Conservation (phyloP, 2,797 vertebrate species). For the Mus caroli region DNA sequence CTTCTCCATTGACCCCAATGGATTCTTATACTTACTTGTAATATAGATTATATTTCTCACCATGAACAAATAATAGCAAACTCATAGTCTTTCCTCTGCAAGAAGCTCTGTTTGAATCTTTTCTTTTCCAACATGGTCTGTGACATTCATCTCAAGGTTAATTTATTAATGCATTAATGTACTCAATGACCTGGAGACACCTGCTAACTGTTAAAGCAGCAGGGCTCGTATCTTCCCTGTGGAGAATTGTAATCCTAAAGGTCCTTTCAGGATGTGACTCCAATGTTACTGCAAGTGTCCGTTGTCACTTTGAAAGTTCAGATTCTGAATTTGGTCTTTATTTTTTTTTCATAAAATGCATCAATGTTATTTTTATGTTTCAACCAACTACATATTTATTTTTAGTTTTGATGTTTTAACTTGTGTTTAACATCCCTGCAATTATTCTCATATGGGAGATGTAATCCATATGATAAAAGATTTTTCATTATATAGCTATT, state of each 20-base stretch:
- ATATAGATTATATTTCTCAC: constrained; percentile 24
- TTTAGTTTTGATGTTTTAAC: not conserved
- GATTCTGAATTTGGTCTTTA: not conserved
- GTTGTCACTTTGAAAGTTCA: constrained; percentile 21
- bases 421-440: not conserved
- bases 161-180: constrained; percentile 80
- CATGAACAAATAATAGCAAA: constrained; percentile 6
- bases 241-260: constrained; percentile 57
- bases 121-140: constrained; percentile 35
- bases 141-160: constrained; percentile 77
- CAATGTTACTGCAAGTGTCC: not conserved
- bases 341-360: not conserved
- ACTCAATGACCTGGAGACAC: constrained; percentile 70
- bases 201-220: constrained; percentile 62
- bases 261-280: constrained; percentile 33
- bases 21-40: not conserved
- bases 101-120: constrained; percentile 38
- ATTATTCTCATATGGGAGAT: not conserved
- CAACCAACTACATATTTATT: not conserved
- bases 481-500: too few relatives aligned
- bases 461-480: not conserved
- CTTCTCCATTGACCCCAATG: too few relatives aligned
- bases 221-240: constrained; percentile 57
- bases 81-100: not conserved
- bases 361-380: not conserved